These are phyloP conservation scores for Chirona hameri DNA, from an alignment of 2,888 invertebrate genomes.

Conservation along the genomic window DNA sequence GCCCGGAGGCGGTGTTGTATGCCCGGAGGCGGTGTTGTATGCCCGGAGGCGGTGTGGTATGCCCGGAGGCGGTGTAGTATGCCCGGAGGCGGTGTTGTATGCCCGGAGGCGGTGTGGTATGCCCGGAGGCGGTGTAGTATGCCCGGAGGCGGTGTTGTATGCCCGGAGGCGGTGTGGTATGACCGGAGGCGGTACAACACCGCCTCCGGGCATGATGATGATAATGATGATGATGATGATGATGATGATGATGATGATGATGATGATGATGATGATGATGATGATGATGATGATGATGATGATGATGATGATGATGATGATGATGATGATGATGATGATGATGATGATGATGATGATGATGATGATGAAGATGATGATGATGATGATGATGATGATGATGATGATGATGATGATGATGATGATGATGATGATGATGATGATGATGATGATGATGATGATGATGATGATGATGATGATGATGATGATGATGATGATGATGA, in stretches of 20 bases:
- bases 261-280: conserved; percentile 22
- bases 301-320: conserved; percentile 22
- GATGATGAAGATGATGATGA: conserved; percentile 12
- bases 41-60: too few relatives aligned
- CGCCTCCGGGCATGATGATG: background rate
- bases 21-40: too few relatives aligned
- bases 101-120: too few relatives aligned
- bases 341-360: conserved; percentile 22
- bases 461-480: conserved; percentile 22
- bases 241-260: conserved; percentile 22
- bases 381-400: conserved; percentile 22
- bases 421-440: conserved; percentile 22
- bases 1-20: too few relatives aligned
- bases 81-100: too few relatives aligned
- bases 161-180: background rate
- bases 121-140: too few relatives aligned
- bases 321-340: conserved; percentile 22
- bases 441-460: conserved; percentile 22
- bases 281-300: conserved; percentile 22
- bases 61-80: too few relatives aligned
- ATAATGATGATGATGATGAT: conserved; percentile 22
- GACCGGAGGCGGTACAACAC: background rate
- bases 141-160: too few relatives aligned
- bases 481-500: conserved; percentile 22
- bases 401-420: conserved; percentile 22